Conservation (phyloP, 1,140 invertebrate genomes). For the Leptopilina boulardi region DNA sequence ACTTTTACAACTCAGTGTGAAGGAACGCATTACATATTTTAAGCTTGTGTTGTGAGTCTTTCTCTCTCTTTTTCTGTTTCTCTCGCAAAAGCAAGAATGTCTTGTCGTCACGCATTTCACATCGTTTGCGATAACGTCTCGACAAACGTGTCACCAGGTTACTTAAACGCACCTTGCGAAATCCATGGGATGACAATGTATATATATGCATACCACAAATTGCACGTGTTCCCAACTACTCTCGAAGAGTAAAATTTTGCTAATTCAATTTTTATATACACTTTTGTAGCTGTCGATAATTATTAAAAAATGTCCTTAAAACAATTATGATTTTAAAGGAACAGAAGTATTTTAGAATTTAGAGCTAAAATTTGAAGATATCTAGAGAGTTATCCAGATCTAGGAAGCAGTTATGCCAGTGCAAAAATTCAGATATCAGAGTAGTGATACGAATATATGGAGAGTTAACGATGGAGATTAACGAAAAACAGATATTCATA, state of each 20-base stretch:
- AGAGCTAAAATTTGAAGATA: no score
- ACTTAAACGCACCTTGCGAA: neutral
- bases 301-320: no score
- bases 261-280: neutral
- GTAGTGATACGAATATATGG: no score
- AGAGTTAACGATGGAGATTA: no score
- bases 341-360: no score
- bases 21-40: conserved; percentile 10
- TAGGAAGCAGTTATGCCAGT: no score
- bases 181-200: neutral
- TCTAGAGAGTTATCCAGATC: no score
- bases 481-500: no score
- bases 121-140: neutral
- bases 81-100: neutral
- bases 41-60: neutral
- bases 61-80: neutral
- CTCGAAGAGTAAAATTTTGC: neutral
- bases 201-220: neutral
- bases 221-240: neutral
- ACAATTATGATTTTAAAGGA: no score
- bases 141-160: neutral
- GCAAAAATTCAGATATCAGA: no score
- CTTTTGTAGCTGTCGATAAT: no score
- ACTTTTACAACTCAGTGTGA: neutral
- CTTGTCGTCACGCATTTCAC: neutral